Conservation (phyloP, 1,140 invertebrate species). For the Bombus polaris region DNA sequence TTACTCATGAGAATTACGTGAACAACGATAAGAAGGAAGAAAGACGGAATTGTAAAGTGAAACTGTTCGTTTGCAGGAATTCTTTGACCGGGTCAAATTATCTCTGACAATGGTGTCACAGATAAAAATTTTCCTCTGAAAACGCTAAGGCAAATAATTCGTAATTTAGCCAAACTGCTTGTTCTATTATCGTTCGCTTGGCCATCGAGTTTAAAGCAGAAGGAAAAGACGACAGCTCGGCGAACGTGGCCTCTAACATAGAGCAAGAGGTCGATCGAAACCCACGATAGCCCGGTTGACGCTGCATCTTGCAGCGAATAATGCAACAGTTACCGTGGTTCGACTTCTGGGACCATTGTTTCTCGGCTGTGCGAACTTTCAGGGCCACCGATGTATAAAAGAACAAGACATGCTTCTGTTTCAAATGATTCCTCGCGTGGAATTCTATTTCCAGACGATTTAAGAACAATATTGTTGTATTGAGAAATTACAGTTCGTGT, state of each 20-base stretch:
- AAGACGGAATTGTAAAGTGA: background rate
- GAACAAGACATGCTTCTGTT: background rate
- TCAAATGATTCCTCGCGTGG: background rate
- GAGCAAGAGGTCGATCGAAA: constrained; percentile 66
- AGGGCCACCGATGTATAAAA: constrained; percentile 37
- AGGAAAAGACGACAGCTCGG: constrained; percentile 17
- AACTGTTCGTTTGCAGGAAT: background rate
- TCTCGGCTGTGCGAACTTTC: constrained; percentile 60
- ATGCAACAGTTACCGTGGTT: constrained; percentile 50
- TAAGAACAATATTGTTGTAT: background rate
- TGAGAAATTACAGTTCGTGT: background rate
- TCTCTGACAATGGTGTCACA: background rate
- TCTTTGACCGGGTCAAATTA: constrained; percentile 40
- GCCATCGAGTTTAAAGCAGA: constrained; percentile 42
- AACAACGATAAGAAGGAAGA: background rate
- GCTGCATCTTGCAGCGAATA: constrained; percentile 54
- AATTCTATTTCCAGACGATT: background rate
- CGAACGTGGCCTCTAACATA: constrained; percentile 59
- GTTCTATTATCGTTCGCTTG: constrained; percentile 15
- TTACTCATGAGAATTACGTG: background rate
- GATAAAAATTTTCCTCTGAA: background rate
- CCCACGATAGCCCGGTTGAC: constrained; percentile 65
- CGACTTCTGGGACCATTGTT: constrained; percentile 58
- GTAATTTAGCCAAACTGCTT: constrained; percentile 13
- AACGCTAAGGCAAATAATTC: background rate